Conservation (phyloP, 2,888 invertebrate genomes). For the Julus scanicus region DNA sequence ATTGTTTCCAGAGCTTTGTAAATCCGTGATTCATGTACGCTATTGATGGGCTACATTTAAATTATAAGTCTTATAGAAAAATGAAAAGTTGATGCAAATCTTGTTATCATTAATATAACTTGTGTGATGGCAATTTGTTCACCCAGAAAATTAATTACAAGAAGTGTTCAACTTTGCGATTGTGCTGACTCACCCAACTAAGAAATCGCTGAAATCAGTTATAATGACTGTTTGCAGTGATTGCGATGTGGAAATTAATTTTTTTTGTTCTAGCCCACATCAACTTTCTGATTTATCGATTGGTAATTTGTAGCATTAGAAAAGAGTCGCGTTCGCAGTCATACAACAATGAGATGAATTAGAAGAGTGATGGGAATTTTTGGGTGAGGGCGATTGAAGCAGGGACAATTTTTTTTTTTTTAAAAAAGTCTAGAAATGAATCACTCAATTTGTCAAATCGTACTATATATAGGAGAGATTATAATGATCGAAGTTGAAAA, state of each 20-base stretch:
- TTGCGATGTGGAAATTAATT: background rate
- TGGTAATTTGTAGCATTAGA: background rate
- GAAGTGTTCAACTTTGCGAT: background rate
- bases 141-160: background rate
- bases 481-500: constrained; percentile 11
- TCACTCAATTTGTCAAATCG: constrained; percentile 19
- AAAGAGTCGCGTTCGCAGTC: background rate
- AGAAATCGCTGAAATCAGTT: background rate
- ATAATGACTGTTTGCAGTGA: background rate
- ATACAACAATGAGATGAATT: background rate
- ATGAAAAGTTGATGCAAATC: too few species aligned
- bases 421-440: background rate
- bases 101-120: too few species aligned
- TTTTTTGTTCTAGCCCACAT: background rate
- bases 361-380: background rate
- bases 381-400: background rate
- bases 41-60: too few species aligned
- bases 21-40: too few species aligned
- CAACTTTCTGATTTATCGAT: background rate
- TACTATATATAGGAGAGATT: background rate
- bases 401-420: background rate
- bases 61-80: too few species aligned
- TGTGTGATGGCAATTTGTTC: background rate
- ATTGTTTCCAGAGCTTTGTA: too few species aligned
- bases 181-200: background rate